These are phyloP conservation scores for Lates calcarifer DNA, from an alignment of 2,113 vertebrate species.

Conservation along the genomic window DNA sequence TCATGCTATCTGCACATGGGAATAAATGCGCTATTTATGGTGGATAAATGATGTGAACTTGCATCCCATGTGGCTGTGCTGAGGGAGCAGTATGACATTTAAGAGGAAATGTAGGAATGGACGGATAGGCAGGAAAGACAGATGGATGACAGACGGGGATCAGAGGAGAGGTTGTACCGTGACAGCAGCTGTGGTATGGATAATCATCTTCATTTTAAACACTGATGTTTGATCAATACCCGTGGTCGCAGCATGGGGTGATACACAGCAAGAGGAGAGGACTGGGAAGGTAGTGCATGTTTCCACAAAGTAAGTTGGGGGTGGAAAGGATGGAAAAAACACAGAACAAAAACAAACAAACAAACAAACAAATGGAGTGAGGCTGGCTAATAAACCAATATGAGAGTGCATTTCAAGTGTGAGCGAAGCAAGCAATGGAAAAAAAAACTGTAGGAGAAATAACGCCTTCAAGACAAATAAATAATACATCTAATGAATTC, in stretches of 20 bases:
- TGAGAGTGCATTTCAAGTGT: constrained; percentile 13
- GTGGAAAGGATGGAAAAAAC: neutral
- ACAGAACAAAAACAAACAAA: too few relatives aligned
- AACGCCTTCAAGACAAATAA: constrained; percentile 38
- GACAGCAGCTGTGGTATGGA: constrained; percentile 37
- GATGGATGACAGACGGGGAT: constrained; percentile 42
- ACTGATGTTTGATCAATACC: constrained; percentile 62
- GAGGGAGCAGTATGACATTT: constrained; percentile 52
- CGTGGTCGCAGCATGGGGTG: neutral
- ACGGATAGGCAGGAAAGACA: constrained; percentile 27
- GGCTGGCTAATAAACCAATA: constrained; percentile 23
- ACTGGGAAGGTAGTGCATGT: neutral
- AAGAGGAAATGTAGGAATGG: constrained; percentile 36
- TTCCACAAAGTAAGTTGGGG: neutral
- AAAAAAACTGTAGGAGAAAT: constrained; percentile 4
- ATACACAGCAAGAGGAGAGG: neutral
- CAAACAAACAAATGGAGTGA: too few relatives aligned
- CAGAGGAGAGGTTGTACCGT: constrained; percentile 36
- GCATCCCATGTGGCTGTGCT: constrained; percentile 36
- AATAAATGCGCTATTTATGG: constrained; percentile 56
- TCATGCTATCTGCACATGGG: constrained; percentile 35
- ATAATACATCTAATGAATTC: constrained; percentile 8
- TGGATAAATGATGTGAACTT: constrained; percentile 54
- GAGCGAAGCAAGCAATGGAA: constrained; percentile 7
- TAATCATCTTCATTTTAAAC: constrained; percentile 56